Conservation (phyloP, 2,797 vertebrate species). For the Anableps anableps region DNA sequence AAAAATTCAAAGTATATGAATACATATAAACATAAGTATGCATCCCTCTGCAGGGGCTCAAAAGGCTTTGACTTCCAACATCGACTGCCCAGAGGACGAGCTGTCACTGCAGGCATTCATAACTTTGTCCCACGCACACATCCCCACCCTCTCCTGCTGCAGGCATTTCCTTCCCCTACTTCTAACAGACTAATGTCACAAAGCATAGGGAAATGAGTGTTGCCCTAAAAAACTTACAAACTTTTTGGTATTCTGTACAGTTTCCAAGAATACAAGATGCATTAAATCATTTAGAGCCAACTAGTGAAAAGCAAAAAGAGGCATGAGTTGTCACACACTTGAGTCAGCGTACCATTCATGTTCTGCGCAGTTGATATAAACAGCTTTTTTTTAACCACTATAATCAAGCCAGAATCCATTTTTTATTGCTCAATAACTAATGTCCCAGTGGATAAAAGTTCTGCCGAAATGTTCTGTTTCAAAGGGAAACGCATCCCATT, state of each 20-base stretch:
- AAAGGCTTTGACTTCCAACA: slow-evolving; percentile 38
- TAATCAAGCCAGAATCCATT: background rate
- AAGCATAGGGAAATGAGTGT: slow-evolving; percentile 42
- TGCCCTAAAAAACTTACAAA: slow-evolving; percentile 20
- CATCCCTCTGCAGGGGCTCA: slow-evolving; percentile 38
- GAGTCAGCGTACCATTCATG: background rate
- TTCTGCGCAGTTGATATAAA: slow-evolving; percentile 4
- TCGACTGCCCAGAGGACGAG: slow-evolving; percentile 42
- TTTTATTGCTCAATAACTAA: slow-evolving; percentile 25
- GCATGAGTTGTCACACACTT: background rate
- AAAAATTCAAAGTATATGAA: background rate
- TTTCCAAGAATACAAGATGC: background rate
- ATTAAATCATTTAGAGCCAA: slow-evolving; percentile 17
- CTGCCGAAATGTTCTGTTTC: slow-evolving; percentile 24
- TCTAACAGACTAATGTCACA: slow-evolving; percentile 30
- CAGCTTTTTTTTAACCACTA: background rate
- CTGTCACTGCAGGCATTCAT: slow-evolving; percentile 53
- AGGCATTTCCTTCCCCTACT: slow-evolving; percentile 2
- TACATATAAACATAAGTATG: slow-evolving; percentile 28
- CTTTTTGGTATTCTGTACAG: slow-evolving; percentile 21
- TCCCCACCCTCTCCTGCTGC: slow-evolving; percentile 7
- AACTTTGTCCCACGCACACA: slow-evolving; percentile 16
- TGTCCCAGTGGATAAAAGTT: slow-evolving; percentile 26
- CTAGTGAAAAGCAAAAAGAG: background rate
- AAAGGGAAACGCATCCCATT: slow-evolving; percentile 40